Conservation (phyloP, 2,113 vertebrate genomes). For the Rhinopomastus cyanomelas region DNA sequence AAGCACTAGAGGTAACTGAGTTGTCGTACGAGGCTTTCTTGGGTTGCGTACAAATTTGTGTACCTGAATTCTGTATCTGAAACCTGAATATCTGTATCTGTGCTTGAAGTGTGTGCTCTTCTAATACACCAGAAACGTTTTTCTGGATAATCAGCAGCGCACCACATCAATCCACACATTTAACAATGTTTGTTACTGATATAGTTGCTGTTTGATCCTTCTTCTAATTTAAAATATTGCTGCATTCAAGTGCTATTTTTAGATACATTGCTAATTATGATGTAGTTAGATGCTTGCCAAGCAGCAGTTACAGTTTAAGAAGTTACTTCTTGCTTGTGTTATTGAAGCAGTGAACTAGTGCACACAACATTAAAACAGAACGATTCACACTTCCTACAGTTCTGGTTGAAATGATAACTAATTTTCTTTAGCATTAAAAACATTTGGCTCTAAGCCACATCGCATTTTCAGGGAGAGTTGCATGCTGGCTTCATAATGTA, state of each 20-base stretch:
- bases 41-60: neutral
- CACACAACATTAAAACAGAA: neutral
- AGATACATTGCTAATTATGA: neutral
- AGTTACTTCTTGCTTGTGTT: neutral
- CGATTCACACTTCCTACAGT: neutral
- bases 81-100: neutral
- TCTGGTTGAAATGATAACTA: neutral
- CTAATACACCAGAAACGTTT: neutral
- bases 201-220: neutral
- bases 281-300: neutral
- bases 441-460: neutral
- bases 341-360: neutral
- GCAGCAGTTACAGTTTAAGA: neutral
- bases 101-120: neutral
- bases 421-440: neutral
- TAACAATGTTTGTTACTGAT: neutral
- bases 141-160: neutral
- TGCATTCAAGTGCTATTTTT: neutral
- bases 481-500: neutral
- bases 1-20: conserved; percentile 79
- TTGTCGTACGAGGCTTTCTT: neutral
- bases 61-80: neutral
- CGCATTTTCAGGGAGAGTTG: neutral
- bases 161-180: neutral
- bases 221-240: neutral